Base-by-base conservation (phyloP, 2,888 invertebrate species). In the Platypus cylindrus region DNA sequence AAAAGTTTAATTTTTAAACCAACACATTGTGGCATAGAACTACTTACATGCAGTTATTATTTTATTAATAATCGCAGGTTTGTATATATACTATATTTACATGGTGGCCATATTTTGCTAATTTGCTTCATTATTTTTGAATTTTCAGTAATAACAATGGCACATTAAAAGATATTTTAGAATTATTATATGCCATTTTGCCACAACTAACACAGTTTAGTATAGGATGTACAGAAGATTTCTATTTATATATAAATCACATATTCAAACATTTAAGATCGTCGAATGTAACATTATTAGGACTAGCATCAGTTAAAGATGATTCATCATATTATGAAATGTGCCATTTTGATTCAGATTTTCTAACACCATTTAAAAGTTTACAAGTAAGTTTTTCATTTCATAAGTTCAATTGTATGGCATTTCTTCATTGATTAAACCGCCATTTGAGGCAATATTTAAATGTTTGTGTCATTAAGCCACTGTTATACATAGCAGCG, bases 271-370 rank as follows among this genome's bases (percentile, higher is more conserved):
- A 56, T 37, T 52, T 58, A 31, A 60, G 62, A 41, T 63, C 74
- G 29, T 65, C 68, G 46, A 68, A 70, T 38, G 55, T 82, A 30
- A 65, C 68, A 38, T 66, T 70, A 43, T 63, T 82, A 26, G 76
- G 78, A 48, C 60, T 82, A 47, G 77, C 79, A 44, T 77, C 78
- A 32, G 71, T 82, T 17, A 81, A 80, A 58, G 76, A 76, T 55
- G 75, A 79, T 64, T 76, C 79, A 37, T 70, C 73, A 49, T 67
- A 70, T 50, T 79, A 79, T 60, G 45, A 47, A 36, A 66, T 70
- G 30, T 56, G 66, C 17, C 64, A 68, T 46, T 64, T 78, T 40
- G 64, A 74, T 49, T 63, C 70, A 32, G 56, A 63, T 32, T 56
- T 70, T 41, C 68, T 82, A 46, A 63, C 65, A 44, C 66, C 70